phyloP scores from a whole-genome alignment of 1,140 invertebrate species.

The Drosophila ogumai region DNA sequence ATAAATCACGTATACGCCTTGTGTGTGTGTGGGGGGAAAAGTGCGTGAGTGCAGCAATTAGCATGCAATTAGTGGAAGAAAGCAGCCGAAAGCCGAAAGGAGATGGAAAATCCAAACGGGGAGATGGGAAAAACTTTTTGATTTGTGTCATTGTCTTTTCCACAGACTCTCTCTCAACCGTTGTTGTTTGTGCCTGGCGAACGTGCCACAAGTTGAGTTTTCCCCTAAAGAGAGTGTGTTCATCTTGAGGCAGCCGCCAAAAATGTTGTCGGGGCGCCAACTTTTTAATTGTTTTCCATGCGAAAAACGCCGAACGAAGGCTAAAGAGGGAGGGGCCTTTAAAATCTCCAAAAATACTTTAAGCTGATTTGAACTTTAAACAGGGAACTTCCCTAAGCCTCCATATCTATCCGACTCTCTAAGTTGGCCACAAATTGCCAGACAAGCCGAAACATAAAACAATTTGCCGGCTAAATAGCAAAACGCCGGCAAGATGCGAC shows the following conservation, averaged over 20 bases:
- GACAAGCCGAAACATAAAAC: conserved; percentile 73
- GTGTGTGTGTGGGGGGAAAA: neutral
- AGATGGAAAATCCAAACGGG: conserved; percentile 18
- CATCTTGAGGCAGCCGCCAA: conserved; percentile 55
- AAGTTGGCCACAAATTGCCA: conserved; percentile 63
- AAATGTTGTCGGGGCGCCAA: conserved; percentile 62
- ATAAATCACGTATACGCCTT: conserved; percentile 78
- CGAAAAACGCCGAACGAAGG: neutral
- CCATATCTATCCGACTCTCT: neutral
- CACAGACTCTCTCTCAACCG: conserved; percentile 6
- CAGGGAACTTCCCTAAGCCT: neutral
- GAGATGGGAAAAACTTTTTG: conserved; percentile 69
- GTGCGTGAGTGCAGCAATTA: conserved; percentile 64
- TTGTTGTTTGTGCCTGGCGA: conserved; percentile 38
- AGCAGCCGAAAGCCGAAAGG: conserved; percentile 2
- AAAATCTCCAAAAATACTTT: conserved; percentile 6
- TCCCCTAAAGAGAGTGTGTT: conserved; percentile 16
- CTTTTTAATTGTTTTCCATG: conserved; percentile 74
- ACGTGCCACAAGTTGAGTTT: conserved; percentile 76
- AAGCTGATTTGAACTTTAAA: conserved; percentile 29
- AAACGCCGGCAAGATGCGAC: conserved; percentile 62
- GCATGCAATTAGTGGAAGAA: conserved; percentile 65
- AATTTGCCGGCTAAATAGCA: conserved; percentile 77
- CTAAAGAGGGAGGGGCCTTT: neutral
- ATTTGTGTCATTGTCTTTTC: conserved; percentile 75